Evolutionary conservation across 1,140 invertebrate species (phyloP), one percentile per base, ranked within the genome.

Genomic region (Berghia stephanieae): DNA sequence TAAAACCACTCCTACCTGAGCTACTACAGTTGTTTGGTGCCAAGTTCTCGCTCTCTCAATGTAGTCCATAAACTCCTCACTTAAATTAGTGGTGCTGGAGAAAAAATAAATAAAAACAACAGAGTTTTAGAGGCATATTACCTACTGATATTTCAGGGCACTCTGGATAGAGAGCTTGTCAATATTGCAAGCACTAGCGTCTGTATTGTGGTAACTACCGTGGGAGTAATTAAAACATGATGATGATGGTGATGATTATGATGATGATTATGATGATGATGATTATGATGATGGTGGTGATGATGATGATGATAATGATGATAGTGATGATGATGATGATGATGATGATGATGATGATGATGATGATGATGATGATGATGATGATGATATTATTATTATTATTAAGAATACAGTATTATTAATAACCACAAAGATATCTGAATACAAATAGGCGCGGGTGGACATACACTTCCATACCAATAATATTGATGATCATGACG

Each of bases 11-110:
- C n/a, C n/a, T n/a, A 88, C 87, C 87, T 88, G 87, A 49, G 85
- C 83, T 21, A 79, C 52, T 1, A 87, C 79, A 38, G 86, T 83
- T 21, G 82, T 86, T 52, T 86, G 83, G 46, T 88, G 87, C 87
- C 87, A 88, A 3, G 82, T 84, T 74, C 83, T 85, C 2, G 84
- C 85, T 78, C 81, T 70, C 38, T 84, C 81, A 40, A 83, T 4
- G 31, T 75, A 21, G 24, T 36, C 57, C 2, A 1, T 2, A 44
- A 52, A 66, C 4, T 66, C 57, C 5, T 66, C 57, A 43, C 27
- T 75, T 4, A 57, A n/a, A 24, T 74, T 52, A 10, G 71, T 31
- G 3, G 52, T 27, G 52, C 71, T 71, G 38, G 24, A 13, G 5
- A 68, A 34, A 38, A 6, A 16, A 40, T 16, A 68, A 68, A 42